Evolutionary conservation across 2,888 invertebrate genomes (phyloP), one percentile per base, ranked within the genome.

Genomic region (Cyclophora albipunctata): DNA sequence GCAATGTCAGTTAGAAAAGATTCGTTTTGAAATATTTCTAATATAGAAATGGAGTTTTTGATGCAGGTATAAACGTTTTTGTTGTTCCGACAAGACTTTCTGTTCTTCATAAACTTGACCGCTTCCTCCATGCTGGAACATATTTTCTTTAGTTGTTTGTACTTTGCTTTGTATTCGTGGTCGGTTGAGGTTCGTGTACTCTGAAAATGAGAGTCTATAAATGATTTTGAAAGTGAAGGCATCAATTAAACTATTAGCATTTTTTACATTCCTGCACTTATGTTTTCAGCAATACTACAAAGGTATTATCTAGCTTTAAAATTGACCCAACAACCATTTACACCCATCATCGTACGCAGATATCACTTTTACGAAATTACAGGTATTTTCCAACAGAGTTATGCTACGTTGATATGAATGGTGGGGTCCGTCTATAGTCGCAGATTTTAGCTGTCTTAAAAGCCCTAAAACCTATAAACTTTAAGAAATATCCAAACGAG

Each of bases 1-100:
- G 78, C 67, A 44, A 90, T 78, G 43, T 83, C 87, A 48, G 77
- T 81, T 42, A 93, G 74, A 63, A 90, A 86, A 35, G 67, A 70
- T 43, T 90, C 81, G 72, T 90, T 90, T 71, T 89, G 84, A 66
- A 92, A 92, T 60, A 92, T 89, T 52, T 91, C 89, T 40, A 93
- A 70, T 53, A 90, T 86, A 0, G 90, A 80, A 44, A 92, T 74
- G 0, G 91, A 89, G 35, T 86, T 81, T 58, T 90, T 86, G 34
- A 92, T 89, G 42, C 81, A 73, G 45, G 59, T 71, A 2, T 92
- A 71, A 35, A 87, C 78, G 34, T 66, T 57, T 47, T 80, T 82
- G 1, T 71, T 63, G 74, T 75, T 49, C 55, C 73, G 71, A 46
- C 66, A 66, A 0, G 60, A 60, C 40, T 73, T 66, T 59, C 75